These are phyloP conservation scores for Drosophila pruinosa DNA, from an alignment of 1,140 invertebrate genomes.

Conservation along the genomic window DNA sequence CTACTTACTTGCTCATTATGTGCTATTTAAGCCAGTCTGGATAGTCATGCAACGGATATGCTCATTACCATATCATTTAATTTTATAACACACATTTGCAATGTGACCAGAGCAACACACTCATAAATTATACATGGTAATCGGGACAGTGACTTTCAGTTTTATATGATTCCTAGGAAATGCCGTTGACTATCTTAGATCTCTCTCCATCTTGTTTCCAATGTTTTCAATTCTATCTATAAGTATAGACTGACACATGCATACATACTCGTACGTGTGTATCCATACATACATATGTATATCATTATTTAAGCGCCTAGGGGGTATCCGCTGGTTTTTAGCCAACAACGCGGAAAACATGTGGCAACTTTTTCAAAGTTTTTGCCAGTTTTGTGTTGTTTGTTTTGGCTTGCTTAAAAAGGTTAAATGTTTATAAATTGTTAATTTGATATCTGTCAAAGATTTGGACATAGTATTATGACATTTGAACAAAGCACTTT, in stretches of 20 bases:
- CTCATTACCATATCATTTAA: constrained; percentile 63
- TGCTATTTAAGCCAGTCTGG: constrained; percentile 24
- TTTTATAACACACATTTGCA: constrained; percentile 31
- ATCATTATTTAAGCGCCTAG: constrained; percentile 49
- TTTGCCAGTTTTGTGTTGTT: constrained; percentile 32
- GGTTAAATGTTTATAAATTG: constrained; percentile 74
- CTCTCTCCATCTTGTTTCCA: constrained; percentile 32
- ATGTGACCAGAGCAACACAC: constrained; percentile 1
- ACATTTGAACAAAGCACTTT: constrained; percentile 59
- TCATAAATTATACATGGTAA: constrained; percentile 26
- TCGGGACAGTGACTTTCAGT: constrained; percentile 43
- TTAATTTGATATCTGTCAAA: constrained; percentile 66
- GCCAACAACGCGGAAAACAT: constrained; percentile 29
- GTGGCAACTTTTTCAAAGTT: constrained; percentile 11
- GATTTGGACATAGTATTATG: constrained; percentile 51
- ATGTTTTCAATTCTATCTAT: constrained; percentile 42
- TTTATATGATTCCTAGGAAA: constrained; percentile 8
- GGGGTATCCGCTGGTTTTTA: constrained; percentile 41
- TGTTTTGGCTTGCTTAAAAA: constrained; percentile 29
- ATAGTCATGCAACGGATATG: constrained; percentile 47
- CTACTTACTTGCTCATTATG: constrained; percentile 55
- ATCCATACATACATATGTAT: constrained; percentile 10
- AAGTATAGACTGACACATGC: neutral
- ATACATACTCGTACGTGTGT: neutral
- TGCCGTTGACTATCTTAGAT: neutral